Conservation (phyloP, 2,113 vertebrate genomes). For the Centropristis striata region DNA sequence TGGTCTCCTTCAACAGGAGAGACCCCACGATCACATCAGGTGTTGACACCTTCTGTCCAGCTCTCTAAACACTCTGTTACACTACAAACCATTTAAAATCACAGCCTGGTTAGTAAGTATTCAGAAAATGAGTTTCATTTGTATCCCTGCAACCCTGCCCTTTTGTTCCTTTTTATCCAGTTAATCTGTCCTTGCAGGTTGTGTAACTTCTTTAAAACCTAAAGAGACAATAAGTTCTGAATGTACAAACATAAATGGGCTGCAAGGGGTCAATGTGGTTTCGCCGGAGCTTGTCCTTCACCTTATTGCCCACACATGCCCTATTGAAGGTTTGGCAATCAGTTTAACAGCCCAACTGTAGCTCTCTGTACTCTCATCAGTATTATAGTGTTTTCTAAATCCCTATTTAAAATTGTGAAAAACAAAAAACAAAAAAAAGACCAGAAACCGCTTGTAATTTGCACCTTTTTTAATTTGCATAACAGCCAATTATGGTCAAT, state of each 20-base stretch:
- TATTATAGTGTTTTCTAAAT: conserved; percentile 15
- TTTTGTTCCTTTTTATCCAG: not conserved
- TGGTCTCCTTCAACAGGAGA: conserved; percentile 52
- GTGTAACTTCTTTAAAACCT: not conserved
- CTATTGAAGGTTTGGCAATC: conserved; percentile 32
- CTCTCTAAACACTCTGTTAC: conserved; percentile 7
- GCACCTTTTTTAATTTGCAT: conserved; percentile 34
- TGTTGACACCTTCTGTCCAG: conserved; percentile 17
- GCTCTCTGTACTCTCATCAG: conserved; percentile 37
- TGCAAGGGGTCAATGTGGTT: conserved; percentile 34
- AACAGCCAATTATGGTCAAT: conserved; percentile 54
- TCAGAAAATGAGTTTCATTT: conserved; percentile 16
- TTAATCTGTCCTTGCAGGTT: conserved; percentile 1
- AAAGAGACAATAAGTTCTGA: conserved; percentile 13
- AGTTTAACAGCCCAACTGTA: conserved; percentile 37
- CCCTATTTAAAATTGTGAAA: conserved; percentile 31
- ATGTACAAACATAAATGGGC: conserved; percentile 29
- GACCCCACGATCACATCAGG: conserved; percentile 35
- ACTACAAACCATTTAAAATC: conserved; percentile 10
- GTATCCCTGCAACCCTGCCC: not conserved
- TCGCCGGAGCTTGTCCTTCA: conserved; percentile 18
- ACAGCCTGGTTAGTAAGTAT: not conserved
- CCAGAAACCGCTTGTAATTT: conserved; percentile 34
- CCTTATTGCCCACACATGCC: conserved; percentile 29
- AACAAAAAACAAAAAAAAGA: conserved; percentile 17